phyloP scores from a whole-genome alignment of 2,888 invertebrate species.

The Yponomeuta malinellus region DNA sequence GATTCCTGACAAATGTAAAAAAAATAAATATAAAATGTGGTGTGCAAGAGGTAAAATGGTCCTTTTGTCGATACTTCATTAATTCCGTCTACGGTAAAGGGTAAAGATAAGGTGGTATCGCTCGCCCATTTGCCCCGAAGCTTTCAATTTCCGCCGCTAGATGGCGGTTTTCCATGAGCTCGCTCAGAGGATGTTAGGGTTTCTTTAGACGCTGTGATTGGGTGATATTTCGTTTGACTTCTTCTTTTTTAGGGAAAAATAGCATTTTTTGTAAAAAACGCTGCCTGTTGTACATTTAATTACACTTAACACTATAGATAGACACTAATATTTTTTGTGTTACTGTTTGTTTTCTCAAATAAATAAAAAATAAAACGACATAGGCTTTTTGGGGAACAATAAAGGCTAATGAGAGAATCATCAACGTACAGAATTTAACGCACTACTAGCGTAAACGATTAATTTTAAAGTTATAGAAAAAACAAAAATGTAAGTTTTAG shows the following conservation, averaged over 20 bases:
- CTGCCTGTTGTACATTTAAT: too few species aligned
- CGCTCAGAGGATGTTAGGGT: background rate
- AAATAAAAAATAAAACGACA: background rate
- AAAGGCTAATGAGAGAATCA: too few species aligned
- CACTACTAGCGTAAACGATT: background rate
- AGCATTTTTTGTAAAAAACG: background rate
- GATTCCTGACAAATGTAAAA: too few species aligned
- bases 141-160: conserved; percentile 59
- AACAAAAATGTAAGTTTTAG: background rate
- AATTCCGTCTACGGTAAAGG: background rate
- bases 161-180: conserved; percentile 43
- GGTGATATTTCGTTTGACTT: background rate
- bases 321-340: background rate
- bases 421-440: background rate
- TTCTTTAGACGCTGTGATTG: background rate
- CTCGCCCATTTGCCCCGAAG: conserved; percentile 51
- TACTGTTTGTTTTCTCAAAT: background rate
- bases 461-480: background rate
- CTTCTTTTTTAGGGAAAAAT: background rate
- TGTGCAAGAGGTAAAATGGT: background rate
- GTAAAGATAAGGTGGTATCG: conserved; percentile 43
- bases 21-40: background rate
- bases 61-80: background rate
- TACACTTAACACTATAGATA: background rate
- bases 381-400: background rate